A percentile compares a stretch with the other conserved stretches of the same genome.
These are phyloP conservation scores for Rhagoletis pomonella DNA, from an alignment of 1,140 invertebrate species.

Conservation along the genomic window DNA sequence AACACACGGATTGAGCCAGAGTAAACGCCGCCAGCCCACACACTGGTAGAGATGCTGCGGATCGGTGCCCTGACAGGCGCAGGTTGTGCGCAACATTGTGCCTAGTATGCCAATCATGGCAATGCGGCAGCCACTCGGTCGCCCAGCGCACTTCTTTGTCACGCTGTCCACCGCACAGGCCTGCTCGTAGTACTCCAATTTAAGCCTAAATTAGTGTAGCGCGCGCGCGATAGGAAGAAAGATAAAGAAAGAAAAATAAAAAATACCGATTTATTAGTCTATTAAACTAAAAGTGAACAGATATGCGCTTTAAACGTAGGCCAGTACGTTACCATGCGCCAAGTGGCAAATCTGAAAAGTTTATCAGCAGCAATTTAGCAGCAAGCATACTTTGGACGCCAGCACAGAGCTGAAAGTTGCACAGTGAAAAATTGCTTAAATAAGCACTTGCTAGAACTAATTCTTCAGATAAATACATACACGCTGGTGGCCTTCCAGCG, in stretches of 20 bases:
- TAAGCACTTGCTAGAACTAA: constrained; percentile 31
- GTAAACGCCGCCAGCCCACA: constrained; percentile 90
- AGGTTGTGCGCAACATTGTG: constrained; percentile 87
- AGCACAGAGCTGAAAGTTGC: background rate
- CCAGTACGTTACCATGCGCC: background rate
- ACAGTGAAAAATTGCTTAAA: constrained; percentile 44
- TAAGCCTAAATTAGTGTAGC: constrained; percentile 76
- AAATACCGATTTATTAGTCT: constrained; percentile 38
- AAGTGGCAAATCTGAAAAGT: background rate
- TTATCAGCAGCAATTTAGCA: background rate
- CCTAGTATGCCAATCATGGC: constrained; percentile 90
- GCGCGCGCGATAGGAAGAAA: background rate
- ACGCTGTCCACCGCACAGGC: constrained; percentile 91
- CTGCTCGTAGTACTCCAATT: constrained; percentile 90
- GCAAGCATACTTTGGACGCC: background rate
- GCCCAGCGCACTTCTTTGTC: constrained; percentile 91
- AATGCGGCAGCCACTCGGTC: constrained; percentile 84
- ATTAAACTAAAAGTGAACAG: background rate
- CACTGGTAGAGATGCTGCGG: constrained; percentile 89
- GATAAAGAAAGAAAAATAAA: background rate
- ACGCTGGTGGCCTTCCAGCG: background rate
- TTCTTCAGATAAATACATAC: background rate
- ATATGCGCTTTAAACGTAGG: background rate
- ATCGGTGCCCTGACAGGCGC: constrained; percentile 89
- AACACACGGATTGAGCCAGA: constrained; percentile 94